Conservation (phyloP, 2,113 vertebrate genomes). For the Tyto alba region DNA sequence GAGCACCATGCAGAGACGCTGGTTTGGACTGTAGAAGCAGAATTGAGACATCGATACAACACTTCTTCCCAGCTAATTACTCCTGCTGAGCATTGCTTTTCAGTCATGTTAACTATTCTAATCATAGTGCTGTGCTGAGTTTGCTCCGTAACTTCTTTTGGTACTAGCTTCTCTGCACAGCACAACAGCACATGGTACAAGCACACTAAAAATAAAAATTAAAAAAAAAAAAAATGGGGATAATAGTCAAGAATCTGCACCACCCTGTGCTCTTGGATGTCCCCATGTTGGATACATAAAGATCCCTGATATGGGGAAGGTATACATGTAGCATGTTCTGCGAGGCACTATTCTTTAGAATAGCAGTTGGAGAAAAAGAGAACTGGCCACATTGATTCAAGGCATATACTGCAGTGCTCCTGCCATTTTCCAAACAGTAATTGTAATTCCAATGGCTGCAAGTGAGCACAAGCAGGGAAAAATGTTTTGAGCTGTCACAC, state of each 20-base stretch:
- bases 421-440: background rate
- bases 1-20: background rate
- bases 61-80: background rate
- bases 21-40: background rate
- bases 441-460: background rate
- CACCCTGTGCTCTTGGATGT: background rate
- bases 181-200: background rate
- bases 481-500: background rate
- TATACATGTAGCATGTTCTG: accelerated
- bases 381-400: background rate
- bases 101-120: background rate
- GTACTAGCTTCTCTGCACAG: background rate
- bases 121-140: background rate
- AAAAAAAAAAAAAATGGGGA: background rate
- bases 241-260: background rate
- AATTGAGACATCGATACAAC: background rate
- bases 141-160: background rate
- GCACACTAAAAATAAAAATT: background rate
- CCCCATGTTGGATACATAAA: background rate
- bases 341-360: background rate
- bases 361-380: background rate
- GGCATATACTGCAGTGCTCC: background rate
- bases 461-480: background rate
- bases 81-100: background rate
- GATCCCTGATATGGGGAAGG: background rate